Evolutionary conservation across 2,113 vertebrate genomes (phyloP), one percentile per base, ranked within the genome.

Genomic region (Pyxicephalus adspersus): DNA sequence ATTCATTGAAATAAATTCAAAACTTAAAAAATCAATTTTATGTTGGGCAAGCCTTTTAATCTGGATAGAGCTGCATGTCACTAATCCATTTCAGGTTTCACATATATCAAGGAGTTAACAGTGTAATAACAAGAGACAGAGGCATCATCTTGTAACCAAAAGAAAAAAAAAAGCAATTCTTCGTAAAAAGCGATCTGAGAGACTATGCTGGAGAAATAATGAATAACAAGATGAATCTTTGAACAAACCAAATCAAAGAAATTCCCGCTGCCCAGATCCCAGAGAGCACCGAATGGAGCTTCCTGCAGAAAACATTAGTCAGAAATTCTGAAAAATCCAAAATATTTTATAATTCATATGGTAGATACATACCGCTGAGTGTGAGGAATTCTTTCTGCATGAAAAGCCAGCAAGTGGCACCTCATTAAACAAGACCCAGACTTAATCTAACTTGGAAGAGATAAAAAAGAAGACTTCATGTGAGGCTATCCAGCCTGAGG

Each of bases 391-490:
- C 81, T 90, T 90, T 88, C 87, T 89, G 89, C 86, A 88, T 89
- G 88, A 89, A 92, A 91, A 88, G 87, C 80, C 89, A 91, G 90
- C 89, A 90, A 91, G 90, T 89, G 88, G 86, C 85, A 91, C 87
- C 91, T 94, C 91, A 93, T 95, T 93, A 95, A 94, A 92, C 83
- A 92, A 85, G 87, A 90, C 87, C 90, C 89, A 90, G 84, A 89
- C 89, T 90, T 92, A 91, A 94, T 93, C 89, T 93, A 90, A 91
- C 86, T 90, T 89, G 85, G 87, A 91, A 88, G 74, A 89, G 88
- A 91, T 88, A 87, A 91, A 90, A 90, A 90, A 83, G 87, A 90
- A 90, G 81, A 86, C 88, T 90, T 90, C 90, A 84, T 88, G 87
- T 85, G 87, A 91, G 89, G 85, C 86, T 88, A 86, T 88, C 85